phyloP scores from a whole-genome alignment of 2,797 vertebrate genomes.

The Neomorphus geoffroyi region DNA sequence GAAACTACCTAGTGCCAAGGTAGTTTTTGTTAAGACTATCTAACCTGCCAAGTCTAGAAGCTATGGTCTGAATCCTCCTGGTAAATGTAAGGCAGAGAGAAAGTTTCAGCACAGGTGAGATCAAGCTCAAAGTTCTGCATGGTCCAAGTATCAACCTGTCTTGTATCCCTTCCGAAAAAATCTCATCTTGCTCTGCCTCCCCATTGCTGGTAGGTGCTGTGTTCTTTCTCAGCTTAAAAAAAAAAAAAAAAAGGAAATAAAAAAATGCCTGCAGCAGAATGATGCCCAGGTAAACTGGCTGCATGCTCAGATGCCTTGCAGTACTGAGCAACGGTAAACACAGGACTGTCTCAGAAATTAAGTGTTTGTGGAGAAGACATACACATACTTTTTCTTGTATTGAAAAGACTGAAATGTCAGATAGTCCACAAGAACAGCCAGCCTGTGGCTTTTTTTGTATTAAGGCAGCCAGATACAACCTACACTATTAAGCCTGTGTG shows the following conservation, averaged over 20 bases:
- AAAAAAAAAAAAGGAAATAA: not conserved
- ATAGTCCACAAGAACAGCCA: not conserved
- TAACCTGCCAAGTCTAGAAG: not conserved
- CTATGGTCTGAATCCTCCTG: not conserved
- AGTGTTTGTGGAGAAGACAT: not conserved
- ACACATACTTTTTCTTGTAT: not conserved
- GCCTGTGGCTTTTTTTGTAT: not conserved
- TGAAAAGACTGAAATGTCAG: not conserved
- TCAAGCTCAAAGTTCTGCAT: not conserved
- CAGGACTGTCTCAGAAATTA: not conserved
- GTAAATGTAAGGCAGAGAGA: not conserved
- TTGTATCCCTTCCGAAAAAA: not conserved
- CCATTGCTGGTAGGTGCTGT: not conserved
- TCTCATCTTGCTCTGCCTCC: not conserved
- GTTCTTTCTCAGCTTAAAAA: not conserved
- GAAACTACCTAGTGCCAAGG: not conserved
- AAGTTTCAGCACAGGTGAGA: not conserved
- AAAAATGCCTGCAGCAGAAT: not conserved
- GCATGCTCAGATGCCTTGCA: not conserved
- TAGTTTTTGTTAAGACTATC: not conserved
- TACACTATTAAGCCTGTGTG: not conserved
- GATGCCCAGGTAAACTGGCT: not conserved
- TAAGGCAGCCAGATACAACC: not conserved
- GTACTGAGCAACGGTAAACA: not conserved
- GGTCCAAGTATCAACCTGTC: not conserved